phyloP scores from a whole-genome alignment of 53 echinoderm and acorn worm genomes.

The Mesocentrotus franciscanus region DNA sequence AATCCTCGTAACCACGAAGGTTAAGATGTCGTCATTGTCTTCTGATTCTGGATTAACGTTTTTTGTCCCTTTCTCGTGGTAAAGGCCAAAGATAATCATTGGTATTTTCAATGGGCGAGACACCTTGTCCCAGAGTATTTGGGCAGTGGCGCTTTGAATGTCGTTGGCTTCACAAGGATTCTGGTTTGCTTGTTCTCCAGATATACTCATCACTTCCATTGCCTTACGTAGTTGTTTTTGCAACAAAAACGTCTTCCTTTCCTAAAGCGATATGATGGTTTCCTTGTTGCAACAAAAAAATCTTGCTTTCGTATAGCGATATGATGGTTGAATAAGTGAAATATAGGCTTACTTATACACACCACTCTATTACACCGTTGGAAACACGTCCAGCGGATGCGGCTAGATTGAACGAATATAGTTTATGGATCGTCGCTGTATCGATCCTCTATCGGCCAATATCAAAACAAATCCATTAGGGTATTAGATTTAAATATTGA shows the following conservation, averaged over 20 bases:
- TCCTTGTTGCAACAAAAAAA: too few relatives aligned
- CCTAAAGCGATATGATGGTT: background rate
- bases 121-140: background rate
- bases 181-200: background rate
- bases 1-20: background rate
- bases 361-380: too few relatives aligned
- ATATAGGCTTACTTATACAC: too few relatives aligned
- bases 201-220: constrained; percentile 2
- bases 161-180: background rate
- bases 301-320: too few relatives aligned
- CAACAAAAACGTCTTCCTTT: background rate
- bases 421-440: too few relatives aligned
- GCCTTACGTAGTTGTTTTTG: background rate
- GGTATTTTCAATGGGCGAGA: constrained; percentile 3
- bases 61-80: background rate
- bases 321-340: too few relatives aligned
- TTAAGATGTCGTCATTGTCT: background rate
- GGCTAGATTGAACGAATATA: too few relatives aligned
- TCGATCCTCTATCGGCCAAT: too few relatives aligned
- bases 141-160: background rate
- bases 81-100: constrained; percentile 22
- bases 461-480: too few relatives aligned
- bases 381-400: too few relatives aligned
- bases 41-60: too few relatives aligned
- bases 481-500: background rate